phyloP scores from a whole-genome alignment of 2,113 vertebrate species.

The Synchiropus splendidus region DNA sequence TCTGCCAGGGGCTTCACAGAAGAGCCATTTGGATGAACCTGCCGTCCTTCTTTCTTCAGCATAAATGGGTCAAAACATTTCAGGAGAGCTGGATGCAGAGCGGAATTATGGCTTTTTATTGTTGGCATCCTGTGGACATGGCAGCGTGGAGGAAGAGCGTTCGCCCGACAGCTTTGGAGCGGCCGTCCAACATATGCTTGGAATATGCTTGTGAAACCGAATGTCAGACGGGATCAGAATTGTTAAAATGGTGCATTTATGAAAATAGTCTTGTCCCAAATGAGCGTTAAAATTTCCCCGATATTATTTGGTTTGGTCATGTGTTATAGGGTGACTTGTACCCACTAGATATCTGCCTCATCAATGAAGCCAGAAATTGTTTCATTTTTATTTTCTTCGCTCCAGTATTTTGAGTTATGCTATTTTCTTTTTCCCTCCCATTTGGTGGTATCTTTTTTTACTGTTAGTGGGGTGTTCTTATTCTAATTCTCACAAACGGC shows the following conservation, averaged over 20 bases:
- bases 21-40: slow-evolving; percentile 22
- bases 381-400: too few species aligned
- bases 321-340: too few species aligned
- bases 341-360: too few species aligned
- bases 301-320: too few species aligned
- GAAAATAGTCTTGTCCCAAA: slow-evolving; percentile 14
- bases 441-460: too few species aligned
- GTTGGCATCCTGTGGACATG: slow-evolving; percentile 24
- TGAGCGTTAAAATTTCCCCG: too few species aligned
- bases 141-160: slow-evolving; percentile 4
- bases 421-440: too few species aligned
- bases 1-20: slow-evolving; percentile 32
- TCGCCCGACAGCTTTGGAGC: slow-evolving; percentile 3
- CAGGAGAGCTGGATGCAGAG: not conserved
- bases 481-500: too few species aligned
- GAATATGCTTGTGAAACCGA: slow-evolving; percentile 12
- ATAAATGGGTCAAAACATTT: slow-evolving; percentile 17
- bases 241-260: slow-evolving; percentile 5
- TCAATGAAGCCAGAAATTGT: too few species aligned
- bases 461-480: too few species aligned
- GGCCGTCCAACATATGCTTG: slow-evolving; percentile 1
- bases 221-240: slow-evolving; percentile 3
- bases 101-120: not conserved
- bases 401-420: too few species aligned
- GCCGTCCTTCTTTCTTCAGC: slow-evolving; percentile 6